Percentiles rank a stretch among this genome's conserved stretches.
phyloP scores from a whole-genome alignment of 2,797 vertebrate genomes.

The Poeciliopsis paucimaculata region DNA sequence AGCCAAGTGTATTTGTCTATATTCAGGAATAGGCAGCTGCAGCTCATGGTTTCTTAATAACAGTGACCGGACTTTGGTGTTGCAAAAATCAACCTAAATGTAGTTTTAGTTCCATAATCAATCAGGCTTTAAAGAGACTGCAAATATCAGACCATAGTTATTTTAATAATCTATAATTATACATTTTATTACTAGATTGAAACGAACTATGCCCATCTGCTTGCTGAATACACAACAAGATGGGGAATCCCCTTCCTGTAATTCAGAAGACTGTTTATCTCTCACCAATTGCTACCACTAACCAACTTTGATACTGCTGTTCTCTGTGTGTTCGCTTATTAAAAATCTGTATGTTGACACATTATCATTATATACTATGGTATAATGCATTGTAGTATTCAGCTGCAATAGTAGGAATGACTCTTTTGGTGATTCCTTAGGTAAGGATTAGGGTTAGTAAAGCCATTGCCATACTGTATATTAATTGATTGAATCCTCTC shows the following conservation, averaged over 20 bases:
- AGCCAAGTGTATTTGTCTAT: constrained; percentile 11
- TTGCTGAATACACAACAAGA: background rate
- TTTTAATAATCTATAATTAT: background rate
- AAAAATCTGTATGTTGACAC: background rate
- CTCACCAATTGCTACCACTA: background rate
- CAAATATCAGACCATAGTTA: background rate
- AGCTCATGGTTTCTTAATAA: background rate
- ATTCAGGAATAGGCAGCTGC: background rate
- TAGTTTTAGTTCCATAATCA: background rate
- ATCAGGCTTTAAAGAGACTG: background rate
- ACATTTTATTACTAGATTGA: background rate
- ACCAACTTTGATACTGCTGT: background rate
- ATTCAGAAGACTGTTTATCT: background rate
- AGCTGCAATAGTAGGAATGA: background rate
- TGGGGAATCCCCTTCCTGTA: constrained; percentile 4
- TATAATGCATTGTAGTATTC: background rate
- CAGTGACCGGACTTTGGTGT: background rate
- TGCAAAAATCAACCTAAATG: background rate
- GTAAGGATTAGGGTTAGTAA: background rate
- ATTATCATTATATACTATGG: background rate
- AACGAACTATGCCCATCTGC: background rate
- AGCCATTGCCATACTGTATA: background rate
- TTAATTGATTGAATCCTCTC: background rate
- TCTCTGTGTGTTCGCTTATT: background rate
- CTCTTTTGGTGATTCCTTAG: background rate